Evolutionary conservation across 2,113 vertebrate species (phyloP), one percentile per base, ranked within the genome.

Genomic region (Coturnix japonica): DNA sequence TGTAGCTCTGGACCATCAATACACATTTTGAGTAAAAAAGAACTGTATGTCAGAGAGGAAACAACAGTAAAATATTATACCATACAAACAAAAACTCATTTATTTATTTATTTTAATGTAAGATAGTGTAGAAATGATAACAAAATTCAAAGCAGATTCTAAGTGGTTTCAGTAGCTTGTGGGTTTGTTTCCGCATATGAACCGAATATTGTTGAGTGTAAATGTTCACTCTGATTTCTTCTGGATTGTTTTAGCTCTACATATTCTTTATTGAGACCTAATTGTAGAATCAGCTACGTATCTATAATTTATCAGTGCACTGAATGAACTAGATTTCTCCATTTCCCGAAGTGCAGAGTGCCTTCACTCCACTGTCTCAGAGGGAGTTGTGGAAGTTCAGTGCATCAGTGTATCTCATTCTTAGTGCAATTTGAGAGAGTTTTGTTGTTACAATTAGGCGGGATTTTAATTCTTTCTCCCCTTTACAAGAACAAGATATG

Each of bases 291-390:
- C 56, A 72, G 7, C 85, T 31, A 8, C 49, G 30, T 83, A 95
- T 96, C 90, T 95, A 96, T 95, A 95, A 95, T 95, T 95, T 86
- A 96, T 88, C 44, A 72, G 65, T 57, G 49, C 22, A 60, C 47
- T 33, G 70, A 86, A 71, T 67, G 82, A 95, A 96, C 91, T 86
- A 94, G 80, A 88, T 95, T 95, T 93, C 37, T 31, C 21, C 47
- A 84, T 90, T 57, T 61, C 66, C 49, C 60, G 64, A 90, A 90
- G 85, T 10, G 54, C 60, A 44, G 57, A 87, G 28, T 87, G 61
- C 63, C 80, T 92, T 90, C 39, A 84, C 21, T 95, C 81, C 25
- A n/a, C 43, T 81, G 73, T 74, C 90, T 94, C 89, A 71, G 49
- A 54, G 72, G 88, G 85, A 93, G 82, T 17, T 72, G 31, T 63